Evolutionary conservation across 2,797 vertebrate species (phyloP), one percentile per base, ranked within the genome.

Genomic region (Aphelocoma californica): DNA sequence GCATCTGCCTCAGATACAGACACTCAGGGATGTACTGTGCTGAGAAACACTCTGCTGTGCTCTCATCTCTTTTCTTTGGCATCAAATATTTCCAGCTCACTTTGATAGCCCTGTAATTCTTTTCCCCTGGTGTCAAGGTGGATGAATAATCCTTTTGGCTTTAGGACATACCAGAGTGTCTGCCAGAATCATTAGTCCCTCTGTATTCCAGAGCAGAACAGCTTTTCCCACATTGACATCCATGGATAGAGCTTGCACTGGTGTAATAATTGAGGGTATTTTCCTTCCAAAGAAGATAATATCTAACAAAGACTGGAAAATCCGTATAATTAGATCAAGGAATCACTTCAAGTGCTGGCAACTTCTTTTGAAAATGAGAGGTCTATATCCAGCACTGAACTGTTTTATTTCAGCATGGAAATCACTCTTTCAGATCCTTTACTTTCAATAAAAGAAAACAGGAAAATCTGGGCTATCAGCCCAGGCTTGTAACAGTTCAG

Each of bases 391-490:
- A 38, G 58, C 13, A 21, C 48, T 34, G 20, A 91, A 28, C 81
- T 66, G 42, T 20, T 64, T 81, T 57, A 62, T 81, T 91, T 87
- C 82, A 77, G 78, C n/a, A 31, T 38, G 34, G 47, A 92, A 73
- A 64, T 62, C 8, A 4, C 82, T 88, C 64, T 80, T 93, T 88
- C 6, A 0, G 47, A 72, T 74, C 45, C 71, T 87, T 93, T 79
- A 83, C 47, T 91, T 95, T 77, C 93, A 86, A 45, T 88, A 92
- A 95, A 90, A 69, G 89, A 92, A 93, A 92, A 82, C 73, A 75
- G 65, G 74, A 83, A 83, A 93, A 65, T 54, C 28, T 8, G 5
- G 93, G 93, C 82, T 93, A 82, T 84, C 70, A 88, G 85, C 90
- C 93, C 85, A 81, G 69, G 50, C 86, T 79, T 86, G 79, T 70